Evolutionary conservation across 2,113 vertebrate species (phyloP).

Genomic region (Ictalurus furcatus): DNA sequence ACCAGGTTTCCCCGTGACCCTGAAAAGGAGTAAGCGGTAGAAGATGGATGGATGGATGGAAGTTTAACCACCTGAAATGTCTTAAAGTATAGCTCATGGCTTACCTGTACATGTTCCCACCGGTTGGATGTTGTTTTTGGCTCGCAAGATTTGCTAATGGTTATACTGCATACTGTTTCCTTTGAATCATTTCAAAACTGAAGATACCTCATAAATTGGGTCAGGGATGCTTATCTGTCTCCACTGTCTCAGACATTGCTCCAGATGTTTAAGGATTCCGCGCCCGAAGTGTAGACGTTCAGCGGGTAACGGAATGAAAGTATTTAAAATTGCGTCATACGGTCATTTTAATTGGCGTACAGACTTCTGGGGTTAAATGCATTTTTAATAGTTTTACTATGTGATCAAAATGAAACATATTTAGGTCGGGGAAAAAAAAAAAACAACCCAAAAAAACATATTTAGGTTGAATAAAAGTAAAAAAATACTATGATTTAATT

Average conservation of each 20-base stretch:
- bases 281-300: background rate
- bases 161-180: background rate
- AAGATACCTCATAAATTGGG: background rate
- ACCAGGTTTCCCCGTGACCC: too few species aligned
- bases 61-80: too few species aligned
- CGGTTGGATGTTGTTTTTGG: background rate
- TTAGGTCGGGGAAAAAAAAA: too few species aligned
- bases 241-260: background rate
- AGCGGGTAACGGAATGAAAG: background rate
- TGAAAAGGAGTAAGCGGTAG: too few species aligned
- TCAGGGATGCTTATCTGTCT: background rate
- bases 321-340: background rate
- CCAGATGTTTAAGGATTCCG: background rate
- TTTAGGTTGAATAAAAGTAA: too few species aligned
- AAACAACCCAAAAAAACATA: too few species aligned
- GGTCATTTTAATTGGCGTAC: background rate
- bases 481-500: too few species aligned
- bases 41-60: too few species aligned
- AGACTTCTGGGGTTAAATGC: too few species aligned
- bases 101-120: background rate
- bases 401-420: too few species aligned
- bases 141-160: background rate
- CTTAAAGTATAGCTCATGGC: background rate
- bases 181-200: background rate
- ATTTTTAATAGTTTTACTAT: too few species aligned